These are phyloP conservation scores for Glyphotaelius pellucidus DNA, from an alignment of 2,888 invertebrate species.

Conservation along the genomic window DNA sequence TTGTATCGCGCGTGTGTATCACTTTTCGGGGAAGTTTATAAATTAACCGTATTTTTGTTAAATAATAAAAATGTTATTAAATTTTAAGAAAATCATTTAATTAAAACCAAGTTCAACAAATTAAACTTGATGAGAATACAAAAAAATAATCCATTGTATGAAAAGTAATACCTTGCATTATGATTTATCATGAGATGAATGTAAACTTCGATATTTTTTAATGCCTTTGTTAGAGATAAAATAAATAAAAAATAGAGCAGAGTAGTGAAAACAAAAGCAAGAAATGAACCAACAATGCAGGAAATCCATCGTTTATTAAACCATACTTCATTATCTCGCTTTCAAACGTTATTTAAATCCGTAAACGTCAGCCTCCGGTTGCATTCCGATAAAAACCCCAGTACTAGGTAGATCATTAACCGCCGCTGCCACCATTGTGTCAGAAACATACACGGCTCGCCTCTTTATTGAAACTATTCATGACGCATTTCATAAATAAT, in stretches of 20 bases:
- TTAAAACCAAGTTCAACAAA: too few species aligned
- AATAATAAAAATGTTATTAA: too few species aligned
- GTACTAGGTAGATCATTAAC: background rate
- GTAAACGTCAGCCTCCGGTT: background rate
- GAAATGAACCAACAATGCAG: background rate
- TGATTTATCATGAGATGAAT: background rate
- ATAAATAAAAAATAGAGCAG: background rate
- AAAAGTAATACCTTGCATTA: too few species aligned
- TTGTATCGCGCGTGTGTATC: too few species aligned
- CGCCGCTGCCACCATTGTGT: background rate
- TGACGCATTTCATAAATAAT: constrained; percentile 13
- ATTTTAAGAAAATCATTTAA: too few species aligned
- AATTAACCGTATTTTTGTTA: too few species aligned
- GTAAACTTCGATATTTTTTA: background rate
- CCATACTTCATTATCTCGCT: background rate
- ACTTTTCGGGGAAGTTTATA: too few species aligned
- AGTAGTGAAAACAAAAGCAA: background rate
- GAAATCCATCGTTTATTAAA: background rate
- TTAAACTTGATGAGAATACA: too few species aligned
- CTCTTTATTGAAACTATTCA: constrained; percentile 2
- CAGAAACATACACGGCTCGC: background rate
- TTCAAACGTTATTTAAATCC: background rate
- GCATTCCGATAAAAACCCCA: background rate
- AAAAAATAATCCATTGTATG: too few species aligned
- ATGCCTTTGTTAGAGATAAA: background rate